Conservation (phyloP, 2,113 vertebrate species). For the Nestor notabilis region DNA sequence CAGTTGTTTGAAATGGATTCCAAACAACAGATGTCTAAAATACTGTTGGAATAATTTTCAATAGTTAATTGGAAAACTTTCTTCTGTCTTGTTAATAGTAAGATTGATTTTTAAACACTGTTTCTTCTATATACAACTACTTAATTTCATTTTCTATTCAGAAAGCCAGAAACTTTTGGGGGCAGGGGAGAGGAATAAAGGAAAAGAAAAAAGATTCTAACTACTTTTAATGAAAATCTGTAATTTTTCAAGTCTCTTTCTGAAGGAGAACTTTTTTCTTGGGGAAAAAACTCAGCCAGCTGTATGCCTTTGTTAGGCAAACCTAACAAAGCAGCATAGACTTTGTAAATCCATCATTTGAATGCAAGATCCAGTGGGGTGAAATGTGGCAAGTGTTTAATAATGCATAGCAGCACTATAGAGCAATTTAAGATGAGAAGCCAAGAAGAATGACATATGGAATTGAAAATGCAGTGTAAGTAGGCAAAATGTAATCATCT, state of each 20-base stretch:
- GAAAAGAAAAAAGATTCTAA: not conserved
- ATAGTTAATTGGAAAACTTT: not conserved
- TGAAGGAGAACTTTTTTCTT: not conserved
- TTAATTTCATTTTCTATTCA: not conserved
- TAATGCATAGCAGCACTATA: slow-evolving; percentile 37
- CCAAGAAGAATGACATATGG: slow-evolving; percentile 39
- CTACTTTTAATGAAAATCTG: not conserved
- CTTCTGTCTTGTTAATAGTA: not conserved
- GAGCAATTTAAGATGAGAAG: slow-evolving; percentile 28
- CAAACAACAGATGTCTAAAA: not conserved
- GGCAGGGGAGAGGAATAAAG: fast-evolving
- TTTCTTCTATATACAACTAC: not conserved
- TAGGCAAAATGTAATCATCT: slow-evolving; percentile 32
- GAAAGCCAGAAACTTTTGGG: not conserved
- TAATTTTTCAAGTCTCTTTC: not conserved
- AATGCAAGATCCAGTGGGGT: not conserved
- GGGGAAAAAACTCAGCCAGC: not conserved
- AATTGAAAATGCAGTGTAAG: slow-evolving; percentile 36
- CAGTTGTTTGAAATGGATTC: not conserved
- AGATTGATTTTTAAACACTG: fast-evolving
- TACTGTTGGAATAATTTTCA: not conserved
- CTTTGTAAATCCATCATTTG: slow-evolving; percentile 20
- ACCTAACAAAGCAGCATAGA: not conserved
- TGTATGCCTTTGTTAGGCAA: not conserved
- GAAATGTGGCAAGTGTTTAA: slow-evolving; percentile 52